Percentiles rank a stretch among this genome's conserved stretches.
These are phyloP conservation scores for Halcyon badia DNA, from an alignment of 2,797 vertebrate genomes.

Conservation along the genomic window DNA sequence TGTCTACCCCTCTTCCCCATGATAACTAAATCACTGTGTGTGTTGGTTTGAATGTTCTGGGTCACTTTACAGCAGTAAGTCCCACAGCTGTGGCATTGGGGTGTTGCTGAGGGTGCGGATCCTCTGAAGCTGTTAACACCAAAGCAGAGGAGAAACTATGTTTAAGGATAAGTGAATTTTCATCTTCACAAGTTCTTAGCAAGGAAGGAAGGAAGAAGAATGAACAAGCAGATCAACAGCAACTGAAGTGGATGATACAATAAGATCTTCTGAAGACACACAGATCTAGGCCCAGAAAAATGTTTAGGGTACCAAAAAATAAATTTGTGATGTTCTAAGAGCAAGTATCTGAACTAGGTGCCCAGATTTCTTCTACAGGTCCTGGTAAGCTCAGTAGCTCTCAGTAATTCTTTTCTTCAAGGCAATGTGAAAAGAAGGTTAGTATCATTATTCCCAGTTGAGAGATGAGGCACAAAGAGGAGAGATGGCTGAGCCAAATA, in stretches of 20 bases:
- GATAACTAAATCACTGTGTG: fast-evolving
- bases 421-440: neutral
- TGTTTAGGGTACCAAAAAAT: neutral
- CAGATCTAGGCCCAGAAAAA: neutral
- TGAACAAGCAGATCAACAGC: neutral
- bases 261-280: neutral
- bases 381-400: neutral
- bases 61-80: neutral
- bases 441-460: neutral
- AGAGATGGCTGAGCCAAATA: neutral
- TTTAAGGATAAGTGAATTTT: neutral
- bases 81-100: neutral
- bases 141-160: neutral
- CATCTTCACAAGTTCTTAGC: neutral
- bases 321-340: neutral
- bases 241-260: neutral
- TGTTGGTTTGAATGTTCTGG: neutral
- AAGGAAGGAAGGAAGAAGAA: neutral
- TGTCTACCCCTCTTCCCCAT: neutral
- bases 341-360: neutral
- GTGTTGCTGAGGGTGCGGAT: neutral
- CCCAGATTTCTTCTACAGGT: neutral
- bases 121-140: neutral
- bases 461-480: neutral
- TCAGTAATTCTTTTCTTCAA: neutral